Evolutionary conservation across 92 coral and sea anemone genomes (phyloP).

Genomic region (Chrysogorgia sp.): DNA sequence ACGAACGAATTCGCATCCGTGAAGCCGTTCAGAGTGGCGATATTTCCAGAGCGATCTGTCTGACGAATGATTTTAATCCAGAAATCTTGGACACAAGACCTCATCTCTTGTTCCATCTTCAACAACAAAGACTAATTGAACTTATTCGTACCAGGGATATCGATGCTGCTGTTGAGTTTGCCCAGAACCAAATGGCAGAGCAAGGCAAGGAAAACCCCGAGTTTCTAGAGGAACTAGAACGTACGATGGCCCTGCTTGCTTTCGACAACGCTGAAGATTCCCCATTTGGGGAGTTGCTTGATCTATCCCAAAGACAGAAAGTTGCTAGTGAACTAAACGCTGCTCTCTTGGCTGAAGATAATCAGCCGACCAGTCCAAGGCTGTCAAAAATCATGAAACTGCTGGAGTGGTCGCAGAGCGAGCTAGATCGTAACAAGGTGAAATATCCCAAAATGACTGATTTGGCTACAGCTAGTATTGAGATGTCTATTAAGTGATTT

Average conservation of each 20-base stretch:
- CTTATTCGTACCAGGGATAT: constrained; percentile 92
- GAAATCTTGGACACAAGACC: constrained; percentile 94
- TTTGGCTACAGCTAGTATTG: constrained; percentile 84
- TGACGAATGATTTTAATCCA: constrained; percentile 93
- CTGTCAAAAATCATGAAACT: constrained; percentile 86
- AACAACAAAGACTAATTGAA: constrained; percentile 94
- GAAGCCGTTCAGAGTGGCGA: constrained; percentile 98
- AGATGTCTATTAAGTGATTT: constrained; percentile 56
- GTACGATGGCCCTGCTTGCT: constrained; percentile 95
- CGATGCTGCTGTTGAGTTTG: constrained; percentile 97
- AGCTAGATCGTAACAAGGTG: constrained; percentile 88
- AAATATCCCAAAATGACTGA: constrained; percentile 98
- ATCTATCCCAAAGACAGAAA: constrained; percentile 94
- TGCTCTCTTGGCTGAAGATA: constrained; percentile 89
- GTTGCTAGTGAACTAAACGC: constrained; percentile 99
- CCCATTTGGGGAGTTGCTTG: constrained; percentile 89
- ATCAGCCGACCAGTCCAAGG: constrained; percentile 86
- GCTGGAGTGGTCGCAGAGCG: constrained; percentile 93
- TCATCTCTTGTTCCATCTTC: constrained; percentile 83
- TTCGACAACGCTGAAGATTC: constrained; percentile 97
- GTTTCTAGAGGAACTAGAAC: constrained; percentile 93
- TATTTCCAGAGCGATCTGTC: constrained; percentile 83
- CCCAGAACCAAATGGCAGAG: constrained; percentile 96
- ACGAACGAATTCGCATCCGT: constrained; percentile 90
- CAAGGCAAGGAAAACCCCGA: constrained; percentile 92